Base-by-base conservation (phyloP, 64 coral and sea anemone genomes). In the Dendronephthya gigantea region DNA sequence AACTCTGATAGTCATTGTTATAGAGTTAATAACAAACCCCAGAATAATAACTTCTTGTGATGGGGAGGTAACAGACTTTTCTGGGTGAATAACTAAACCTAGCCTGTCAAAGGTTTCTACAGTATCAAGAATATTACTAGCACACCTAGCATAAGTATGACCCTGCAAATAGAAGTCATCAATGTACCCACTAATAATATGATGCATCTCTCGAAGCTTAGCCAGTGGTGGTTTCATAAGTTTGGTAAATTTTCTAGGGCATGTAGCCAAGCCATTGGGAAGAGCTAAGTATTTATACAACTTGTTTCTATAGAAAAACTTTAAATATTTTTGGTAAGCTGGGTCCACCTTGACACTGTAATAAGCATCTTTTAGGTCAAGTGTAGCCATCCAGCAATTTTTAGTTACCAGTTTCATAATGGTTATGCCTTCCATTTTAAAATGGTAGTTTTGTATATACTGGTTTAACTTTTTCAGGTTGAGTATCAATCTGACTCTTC, bases 171-270 rank as follows among this genome's bases (percentile, higher is more conserved):
- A 86, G 27, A 86, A 81, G 56, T 89, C 83, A 83, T 89, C n/a
- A 92, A 83, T 85, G 33, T 92, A 89, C 25, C 83, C 87, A 83
- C 0, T n/a, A n/a, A 86, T 86, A 33, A 92, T 89, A 37, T 92
- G 83, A 15, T 47, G 22, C 39, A 49, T 85, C 69, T 36, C 32
- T 35, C 72, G 19, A 39, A 31, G 72, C 32, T 79, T 79, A 8
- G 29, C 12, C 1, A 79, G 1, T 9, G n/a, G 72, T 36, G 72
- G 72, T 33, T 79, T 33, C 28, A 79, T 12, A 29, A 79, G 69
- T 6, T 79, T 79, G 10, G 72, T 79, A 36, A 79, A 79, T 79
- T 79, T 79, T 39, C 69, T 34, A 39, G 72, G 72, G 37, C 72
- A 79, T 29, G 72, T 79, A 28, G 72, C 34, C 29, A 79, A 39